Evolutionary conservation across 2,888 invertebrate genomes (phyloP), one percentile per base, ranked within the genome.

Genomic region (Uloborus plumipes): DNA sequence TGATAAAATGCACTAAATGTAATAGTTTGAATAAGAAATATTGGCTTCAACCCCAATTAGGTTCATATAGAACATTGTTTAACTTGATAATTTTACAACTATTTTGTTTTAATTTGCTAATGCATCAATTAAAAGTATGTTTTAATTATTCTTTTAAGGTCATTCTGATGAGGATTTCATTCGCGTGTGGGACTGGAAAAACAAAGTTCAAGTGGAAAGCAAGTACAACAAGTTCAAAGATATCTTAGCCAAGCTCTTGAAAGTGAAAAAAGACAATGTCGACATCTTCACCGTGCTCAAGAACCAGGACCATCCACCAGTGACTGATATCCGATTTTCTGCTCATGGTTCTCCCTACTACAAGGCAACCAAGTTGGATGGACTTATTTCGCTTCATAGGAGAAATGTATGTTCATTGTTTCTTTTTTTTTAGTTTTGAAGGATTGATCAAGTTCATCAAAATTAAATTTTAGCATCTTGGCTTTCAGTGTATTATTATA

Each of bases 301-400:
- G 86, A 93, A 93, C 18, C 92, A 92, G 1, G 85, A 85, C 1
- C 84, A 83, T 2, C 89, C 90, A 58, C 86, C 85, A 3, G 91
- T 93, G 14, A 89, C 96, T 84, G 98, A 98, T 88, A 94, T 98
- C 0, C 91, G 97, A 86, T 98, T 94, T 88, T 94, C 97, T 0
- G 98, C 95, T 0, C 97, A 97, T 88, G 96, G 96, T 0, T 97
- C 97, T 0, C 97, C 98, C 0, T 97, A 97, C 89, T 97, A 96
- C 88, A 92, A 94, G 0, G 92, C 97, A 0, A 95, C 95, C 89
- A 94, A 94, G 88, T 90, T 98, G 13, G 95, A 99, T 87, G 95
- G 95, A 9, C 93, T 95, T 88, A 92, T 95, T n/a, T 92, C 93
- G 11, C 92, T 92, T 79, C 91, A 94, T 87, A 92, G 94, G 85